Base-by-base conservation (phyloP, 35 echinoderm and acorn worm species). In the Nesometra sesokonis region DNA sequence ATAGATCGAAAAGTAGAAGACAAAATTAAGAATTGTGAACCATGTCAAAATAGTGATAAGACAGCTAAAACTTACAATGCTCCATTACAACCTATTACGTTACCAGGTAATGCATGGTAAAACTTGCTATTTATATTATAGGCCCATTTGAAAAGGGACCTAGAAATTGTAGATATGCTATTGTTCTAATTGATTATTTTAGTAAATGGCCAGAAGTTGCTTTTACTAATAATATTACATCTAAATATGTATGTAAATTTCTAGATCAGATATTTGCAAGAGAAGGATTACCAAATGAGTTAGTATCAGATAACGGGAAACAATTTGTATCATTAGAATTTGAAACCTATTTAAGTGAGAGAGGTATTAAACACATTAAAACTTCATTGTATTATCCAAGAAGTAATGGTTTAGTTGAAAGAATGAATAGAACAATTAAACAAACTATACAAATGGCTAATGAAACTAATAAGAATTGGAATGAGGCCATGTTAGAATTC, bases 121-220 rank as follows among this genome's bases (percentile, higher is more conserved):
- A 94, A 38, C 39, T 88, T 19, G 86, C 47, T 8, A 82, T 91
- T 78, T 89, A 94, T 77, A 88, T 94, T 30, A 85, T 82, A 80
- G 86, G 89, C 35, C 89, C 89, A 67, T 88, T 87, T 57, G 31
- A 91, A 77, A 35, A 57, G 13, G 78, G 84, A 38, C 82, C 86
- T 32, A 82, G 85, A 15, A 82, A 90, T 34, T 91, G 89, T 30
- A 91, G 82, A 34, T 94, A 79, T 89, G 86, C 86, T 77, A 85
- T 93, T 32, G 93, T 91, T 3, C 31, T 90, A 0, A 76, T 88
- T 79, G 93, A 91, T 35, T 87, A 87, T 57, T 90, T 90, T 35
- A 85, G 80, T 46, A 93, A 90, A 78, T 94, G 84, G 88, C 86
- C 88, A 35, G 93, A 94, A 77, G 77, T 94, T n/a, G 85, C 93